These are phyloP conservation scores for Lasioglossum calceatum DNA, from an alignment of 2,888 invertebrate species.

Conservation along the genomic window DNA sequence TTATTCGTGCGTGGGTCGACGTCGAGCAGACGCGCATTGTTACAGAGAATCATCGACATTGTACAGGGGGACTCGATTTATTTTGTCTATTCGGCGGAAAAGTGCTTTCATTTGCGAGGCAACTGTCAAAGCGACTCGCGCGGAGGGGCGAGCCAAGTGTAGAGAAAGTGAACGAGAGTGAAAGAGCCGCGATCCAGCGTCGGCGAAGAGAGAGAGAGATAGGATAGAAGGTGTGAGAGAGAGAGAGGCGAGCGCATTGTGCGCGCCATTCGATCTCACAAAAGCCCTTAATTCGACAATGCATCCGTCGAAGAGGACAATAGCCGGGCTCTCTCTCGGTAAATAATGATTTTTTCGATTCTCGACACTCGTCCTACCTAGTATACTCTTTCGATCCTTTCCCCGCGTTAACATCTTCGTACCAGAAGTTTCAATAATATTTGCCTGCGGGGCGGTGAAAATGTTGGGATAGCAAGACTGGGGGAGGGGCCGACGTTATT, in stretches of 20 bases:
- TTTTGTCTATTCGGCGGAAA: slow-evolving; percentile 77
- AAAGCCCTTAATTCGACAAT: slow-evolving; percentile 77
- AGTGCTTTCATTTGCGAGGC: slow-evolving; percentile 75
- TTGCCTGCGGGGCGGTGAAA: slow-evolving; percentile 24
- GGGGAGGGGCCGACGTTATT: not conserved
- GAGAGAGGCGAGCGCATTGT: slow-evolving; percentile 60
- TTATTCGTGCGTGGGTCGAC: slow-evolving; percentile 61
- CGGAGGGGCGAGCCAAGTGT: slow-evolving; percentile 18
- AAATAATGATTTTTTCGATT: slow-evolving; percentile 73
- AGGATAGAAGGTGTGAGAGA: slow-evolving; percentile 1
- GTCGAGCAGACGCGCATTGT: slow-evolving; percentile 63
- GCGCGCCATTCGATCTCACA: slow-evolving; percentile 67
- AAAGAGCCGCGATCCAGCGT: slow-evolving; percentile 2
- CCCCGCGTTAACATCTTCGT: slow-evolving; percentile 35
- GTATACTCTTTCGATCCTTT: slow-evolving; percentile 28
- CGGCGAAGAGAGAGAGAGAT: not conserved
- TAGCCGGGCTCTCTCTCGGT: slow-evolving; percentile 63
- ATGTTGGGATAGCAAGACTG: not conserved
- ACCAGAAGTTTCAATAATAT: slow-evolving; percentile 49
- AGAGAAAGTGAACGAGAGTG: slow-evolving; percentile 9
- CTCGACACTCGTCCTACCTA: slow-evolving; percentile 44
- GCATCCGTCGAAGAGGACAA: slow-evolving; percentile 69
- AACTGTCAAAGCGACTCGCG: slow-evolving; percentile 63
- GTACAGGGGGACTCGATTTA: slow-evolving; percentile 73
- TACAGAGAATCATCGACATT: slow-evolving; percentile 72